Evolutionary conservation across 2,888 invertebrate genomes (phyloP), one percentile per base, ranked within the genome.

Genomic region (Timema podura): DNA sequence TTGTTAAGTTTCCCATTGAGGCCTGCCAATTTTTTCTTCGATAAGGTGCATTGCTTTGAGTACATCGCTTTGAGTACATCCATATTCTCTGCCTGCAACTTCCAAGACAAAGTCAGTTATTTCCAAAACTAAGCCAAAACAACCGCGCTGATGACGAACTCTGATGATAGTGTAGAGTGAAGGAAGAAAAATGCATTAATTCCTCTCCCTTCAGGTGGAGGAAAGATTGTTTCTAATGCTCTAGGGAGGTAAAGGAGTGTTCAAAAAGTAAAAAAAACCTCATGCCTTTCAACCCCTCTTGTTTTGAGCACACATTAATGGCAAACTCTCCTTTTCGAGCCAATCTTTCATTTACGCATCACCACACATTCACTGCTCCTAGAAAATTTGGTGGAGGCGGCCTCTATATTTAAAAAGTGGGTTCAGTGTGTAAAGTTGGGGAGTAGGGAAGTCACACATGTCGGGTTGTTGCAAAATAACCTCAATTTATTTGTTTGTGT

Each of bases 261-360:
- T 61, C 61, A n/a, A 61, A 61, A 61, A 10, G 61, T 61, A 61
- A n/a, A 61, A n/a, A n/a, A 8, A 61, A 45, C 5, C 13, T 61
- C 61, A 15, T 61, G 9, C 61, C n/a, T 61, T 44, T 61, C 61
- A 8, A 61, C 61, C 61, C 61, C 13, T 44, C 30, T 61, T 61
- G 61, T 61, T 61, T 61, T n/a, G n/a, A n/a, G n/a, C 61, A 44
- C 61, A 30, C 61, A 5, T 61, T 30, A 61, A 61, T 13, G 57
- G 57, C 5, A 8, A 7, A 30, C 45, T 61, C 30, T 11, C 30
- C 8, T 30, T 61, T 61, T 30, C 3, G 30, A 30, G 30, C 30
- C 30, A 30, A 30, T 30, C 30, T 30, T 30, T 30, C 30, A 3
- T 30, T 30, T 30, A 3, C 30, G 3, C 30, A 30, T 30, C 30